These are phyloP conservation scores for Dicerorhinus sumatrensis DNA, from an alignment of 2,113 vertebrate species.

Conservation along the genomic window DNA sequence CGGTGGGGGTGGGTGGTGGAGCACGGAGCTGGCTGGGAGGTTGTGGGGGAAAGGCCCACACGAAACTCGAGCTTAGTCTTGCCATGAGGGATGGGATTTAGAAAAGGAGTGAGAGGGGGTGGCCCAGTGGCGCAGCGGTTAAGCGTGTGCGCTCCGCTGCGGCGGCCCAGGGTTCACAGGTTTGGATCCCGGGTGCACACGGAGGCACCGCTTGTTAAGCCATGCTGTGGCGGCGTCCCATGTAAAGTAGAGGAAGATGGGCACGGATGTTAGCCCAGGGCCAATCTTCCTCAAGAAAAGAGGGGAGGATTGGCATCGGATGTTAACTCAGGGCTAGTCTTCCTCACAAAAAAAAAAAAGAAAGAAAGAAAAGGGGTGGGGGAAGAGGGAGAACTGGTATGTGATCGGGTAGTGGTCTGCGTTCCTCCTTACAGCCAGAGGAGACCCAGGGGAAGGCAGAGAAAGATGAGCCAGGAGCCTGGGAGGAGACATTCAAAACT, in stretches of 20 bases:
- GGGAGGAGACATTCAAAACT: conserved; percentile 96
- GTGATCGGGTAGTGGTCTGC: neutral
- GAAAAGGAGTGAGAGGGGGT: neutral
- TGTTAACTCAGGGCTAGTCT: too few relatives aligned
- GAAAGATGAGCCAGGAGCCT: conserved; percentile 89
- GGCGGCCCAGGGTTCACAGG: too few relatives aligned
- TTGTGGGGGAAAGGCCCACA: neutral
- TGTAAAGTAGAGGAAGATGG: too few relatives aligned
- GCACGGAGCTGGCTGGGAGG: neutral
- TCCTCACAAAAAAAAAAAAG: too few relatives aligned
- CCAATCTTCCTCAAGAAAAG: too few relatives aligned
- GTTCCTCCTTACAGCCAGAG: conserved; percentile 65
- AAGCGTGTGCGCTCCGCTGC: too few relatives aligned
- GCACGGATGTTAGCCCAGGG: too few relatives aligned
- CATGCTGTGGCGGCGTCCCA: too few relatives aligned
- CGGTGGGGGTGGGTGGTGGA: neutral
- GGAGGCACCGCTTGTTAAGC: too few relatives aligned
- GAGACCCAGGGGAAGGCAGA: conserved; percentile 63
- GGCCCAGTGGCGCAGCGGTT: too few relatives aligned
- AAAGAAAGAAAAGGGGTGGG: neutral
- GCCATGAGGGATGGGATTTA: neutral
- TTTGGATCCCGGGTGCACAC: too few relatives aligned
- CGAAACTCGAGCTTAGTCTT: neutral
- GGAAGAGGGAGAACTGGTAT: neutral
- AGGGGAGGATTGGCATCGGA: too few relatives aligned